Evolutionary conservation across 2,888 invertebrate genomes (phyloP).

Genomic region (Drosophila seclusa): DNA sequence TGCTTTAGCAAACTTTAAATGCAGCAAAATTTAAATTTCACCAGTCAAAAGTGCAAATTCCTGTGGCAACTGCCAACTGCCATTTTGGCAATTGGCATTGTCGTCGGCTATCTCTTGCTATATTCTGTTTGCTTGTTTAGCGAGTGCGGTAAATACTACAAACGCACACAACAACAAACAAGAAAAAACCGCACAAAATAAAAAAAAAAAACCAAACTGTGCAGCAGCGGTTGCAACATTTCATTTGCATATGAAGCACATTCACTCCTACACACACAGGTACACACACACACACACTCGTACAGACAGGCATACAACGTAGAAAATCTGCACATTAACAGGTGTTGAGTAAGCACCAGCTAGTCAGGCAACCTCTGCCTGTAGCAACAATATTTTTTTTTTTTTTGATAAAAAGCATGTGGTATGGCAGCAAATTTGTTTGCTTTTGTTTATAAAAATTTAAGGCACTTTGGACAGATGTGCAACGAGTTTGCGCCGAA

Average conservation of each 20-base stretch:
- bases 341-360: constrained; percentile 78
- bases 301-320: constrained; percentile 17
- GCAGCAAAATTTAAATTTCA: constrained; percentile 15
- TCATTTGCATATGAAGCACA: constrained; percentile 69
- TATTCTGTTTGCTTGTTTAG: constrained; percentile 67
- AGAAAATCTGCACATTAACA: constrained; percentile 72
- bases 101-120: constrained; percentile 63
- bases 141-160: constrained; percentile 57
- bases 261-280: not conserved
- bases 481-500: constrained; percentile 46
- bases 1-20: constrained; percentile 17
- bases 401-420: constrained; percentile 47
- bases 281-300: constrained; percentile 8
- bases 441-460: constrained; percentile 79
- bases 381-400: constrained; percentile 40
- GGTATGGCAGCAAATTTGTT: constrained; percentile 72
- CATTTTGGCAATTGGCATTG: constrained; percentile 45
- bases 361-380: constrained; percentile 32
- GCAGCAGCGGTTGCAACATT: constrained; percentile 53
- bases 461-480: constrained; percentile 73
- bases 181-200: not conserved
- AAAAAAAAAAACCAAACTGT: constrained; percentile 12
- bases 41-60: constrained; percentile 22
- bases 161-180: constrained; percentile 26
- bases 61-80: constrained; percentile 25